phyloP scores from a whole-genome alignment of 2,888 invertebrate species.

The Nephrotoma flavescens region DNA sequence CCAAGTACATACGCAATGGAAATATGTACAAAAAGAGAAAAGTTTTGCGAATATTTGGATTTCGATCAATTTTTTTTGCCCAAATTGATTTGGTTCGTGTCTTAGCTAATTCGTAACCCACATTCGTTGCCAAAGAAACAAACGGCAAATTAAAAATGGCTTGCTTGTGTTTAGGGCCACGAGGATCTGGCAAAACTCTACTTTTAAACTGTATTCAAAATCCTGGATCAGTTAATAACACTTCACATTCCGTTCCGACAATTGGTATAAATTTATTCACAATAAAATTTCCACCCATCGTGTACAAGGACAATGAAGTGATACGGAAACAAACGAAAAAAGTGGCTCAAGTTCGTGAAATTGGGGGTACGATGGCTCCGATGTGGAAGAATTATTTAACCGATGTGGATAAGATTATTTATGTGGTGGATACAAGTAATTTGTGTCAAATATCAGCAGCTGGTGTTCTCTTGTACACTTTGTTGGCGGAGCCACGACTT shows the following conservation, averaged over 20 bases:
- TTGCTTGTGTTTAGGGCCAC: slow-evolving; percentile 61
- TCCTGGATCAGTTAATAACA: slow-evolving; percentile 53
- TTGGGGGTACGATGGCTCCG: slow-evolving; percentile 71
- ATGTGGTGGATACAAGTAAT: slow-evolving; percentile 72
- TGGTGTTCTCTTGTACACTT: slow-evolving; percentile 59
- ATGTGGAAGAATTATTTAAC: slow-evolving; percentile 66
- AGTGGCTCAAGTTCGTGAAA: slow-evolving; percentile 47
- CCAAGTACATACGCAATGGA: too few species aligned
- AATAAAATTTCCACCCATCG: slow-evolving; percentile 36
- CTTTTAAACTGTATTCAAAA: slow-evolving; percentile 59
- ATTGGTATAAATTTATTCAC: slow-evolving; percentile 64
- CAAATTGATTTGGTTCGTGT: background rate
- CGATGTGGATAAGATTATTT: slow-evolving; percentile 51
- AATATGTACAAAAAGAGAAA: too few species aligned
- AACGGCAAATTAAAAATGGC: slow-evolving; percentile 17
- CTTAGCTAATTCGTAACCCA: background rate
- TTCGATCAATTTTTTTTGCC: too few species aligned
- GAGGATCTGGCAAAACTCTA: slow-evolving; percentile 68
- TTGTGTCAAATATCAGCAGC: slow-evolving; percentile 76
- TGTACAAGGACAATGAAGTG: slow-evolving; percentile 15
- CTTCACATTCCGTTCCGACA: slow-evolving; percentile 64
- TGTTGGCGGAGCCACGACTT: slow-evolving; percentile 56
- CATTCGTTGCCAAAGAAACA: background rate
- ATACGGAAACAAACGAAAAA: slow-evolving; percentile 26
- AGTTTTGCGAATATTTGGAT: too few species aligned